phyloP scores from a whole-genome alignment of 2,888 invertebrate genomes.

The Euproctis similis region DNA sequence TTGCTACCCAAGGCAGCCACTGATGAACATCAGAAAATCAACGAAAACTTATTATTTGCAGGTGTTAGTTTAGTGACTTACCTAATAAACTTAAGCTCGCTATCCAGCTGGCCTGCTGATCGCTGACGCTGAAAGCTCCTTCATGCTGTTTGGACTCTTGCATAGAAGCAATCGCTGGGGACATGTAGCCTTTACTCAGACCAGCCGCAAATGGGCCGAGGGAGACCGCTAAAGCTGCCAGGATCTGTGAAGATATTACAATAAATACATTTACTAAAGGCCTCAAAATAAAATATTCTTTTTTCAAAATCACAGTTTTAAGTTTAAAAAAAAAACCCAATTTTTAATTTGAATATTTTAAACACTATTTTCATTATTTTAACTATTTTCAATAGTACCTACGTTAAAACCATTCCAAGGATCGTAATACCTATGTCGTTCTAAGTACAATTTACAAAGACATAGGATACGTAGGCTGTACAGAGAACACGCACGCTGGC shows the following conservation, averaged over 20 bases:
- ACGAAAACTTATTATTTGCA: too few relatives aligned
- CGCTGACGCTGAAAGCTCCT: conserved; percentile 75
- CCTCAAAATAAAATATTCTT: not conserved
- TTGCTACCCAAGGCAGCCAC: too few relatives aligned
- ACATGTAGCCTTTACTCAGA: conserved; percentile 88
- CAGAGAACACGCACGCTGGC: conserved; percentile 27
- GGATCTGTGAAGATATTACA: conserved; percentile 68
- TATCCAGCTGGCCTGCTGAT: conserved; percentile 88
- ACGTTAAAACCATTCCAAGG: too few relatives aligned
- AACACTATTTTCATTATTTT: too few relatives aligned
- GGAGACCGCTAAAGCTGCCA: conserved; percentile 86
- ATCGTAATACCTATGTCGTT: too few relatives aligned
- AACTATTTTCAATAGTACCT: too few relatives aligned
- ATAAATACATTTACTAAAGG: not conserved
- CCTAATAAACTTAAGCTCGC: conserved; percentile 83
- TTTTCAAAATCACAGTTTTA: not conserved
- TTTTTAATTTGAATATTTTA: too few relatives aligned
- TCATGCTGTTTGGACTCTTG: conserved; percentile 68
- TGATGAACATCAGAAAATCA: too few relatives aligned
- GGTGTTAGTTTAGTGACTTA: too few relatives aligned
- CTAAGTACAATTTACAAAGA: too few relatives aligned
- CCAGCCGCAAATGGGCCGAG: conserved; percentile 87
- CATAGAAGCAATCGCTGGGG: conserved; percentile 86
- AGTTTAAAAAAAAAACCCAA: too few relatives aligned
- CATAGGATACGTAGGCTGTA: conserved; percentile 5